These are phyloP conservation scores for Microcebus murinus DNA, from an alignment of 2,113 vertebrate genomes.

Conservation along the genomic window DNA sequence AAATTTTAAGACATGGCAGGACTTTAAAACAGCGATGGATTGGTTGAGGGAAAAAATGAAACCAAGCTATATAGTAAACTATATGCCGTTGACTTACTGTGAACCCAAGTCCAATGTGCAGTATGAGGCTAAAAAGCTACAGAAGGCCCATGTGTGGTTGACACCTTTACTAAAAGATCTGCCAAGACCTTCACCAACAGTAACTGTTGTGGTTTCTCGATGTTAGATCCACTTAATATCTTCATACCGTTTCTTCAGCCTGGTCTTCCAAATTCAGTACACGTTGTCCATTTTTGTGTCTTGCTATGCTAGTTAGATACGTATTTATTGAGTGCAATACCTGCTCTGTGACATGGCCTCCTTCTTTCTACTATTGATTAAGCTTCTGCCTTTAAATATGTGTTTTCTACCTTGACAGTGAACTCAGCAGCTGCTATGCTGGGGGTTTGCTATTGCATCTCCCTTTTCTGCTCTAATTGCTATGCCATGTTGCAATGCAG, in stretches of 20 bases:
- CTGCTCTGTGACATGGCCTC: neutral
- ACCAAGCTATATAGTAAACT: neutral
- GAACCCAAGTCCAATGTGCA: neutral
- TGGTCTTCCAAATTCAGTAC: neutral
- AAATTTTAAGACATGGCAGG: neutral
- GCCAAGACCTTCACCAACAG: too few relatives aligned
- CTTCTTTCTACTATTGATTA: neutral
- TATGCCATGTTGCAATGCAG: fast-evolving
- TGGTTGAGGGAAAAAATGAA: neutral
- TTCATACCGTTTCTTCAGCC: neutral
- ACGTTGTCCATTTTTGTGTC: neutral
- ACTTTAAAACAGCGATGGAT: neutral
- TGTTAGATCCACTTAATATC: neutral
- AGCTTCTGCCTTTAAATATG: fast-evolving
- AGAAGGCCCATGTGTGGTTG: fast-evolving
- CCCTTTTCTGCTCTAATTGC: too few relatives aligned
- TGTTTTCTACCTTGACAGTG: neutral
- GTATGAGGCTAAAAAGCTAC: neutral
- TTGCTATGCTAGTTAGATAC: neutral
- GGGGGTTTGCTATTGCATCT: fast-evolving
- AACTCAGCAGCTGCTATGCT: neutral
- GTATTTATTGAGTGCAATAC: neutral
- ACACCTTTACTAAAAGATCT: neutral
- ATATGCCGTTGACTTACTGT: fast-evolving
- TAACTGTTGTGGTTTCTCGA: neutral